These are phyloP conservation scores for Indicator maculatus DNA, from an alignment of 2,113 vertebrate species.

Conservation along the genomic window DNA sequence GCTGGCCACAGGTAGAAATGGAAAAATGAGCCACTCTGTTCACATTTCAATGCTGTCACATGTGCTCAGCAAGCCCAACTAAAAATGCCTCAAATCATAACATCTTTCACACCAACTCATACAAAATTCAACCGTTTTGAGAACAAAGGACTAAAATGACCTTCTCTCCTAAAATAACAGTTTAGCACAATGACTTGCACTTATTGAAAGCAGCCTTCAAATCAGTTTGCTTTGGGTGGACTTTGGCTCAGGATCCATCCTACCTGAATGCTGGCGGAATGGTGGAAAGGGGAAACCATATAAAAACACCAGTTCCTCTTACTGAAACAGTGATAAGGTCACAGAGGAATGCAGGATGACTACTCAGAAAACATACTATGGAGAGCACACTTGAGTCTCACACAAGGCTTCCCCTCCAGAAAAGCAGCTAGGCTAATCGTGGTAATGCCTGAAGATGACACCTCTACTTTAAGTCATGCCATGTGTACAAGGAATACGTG, in stretches of 20 bases:
- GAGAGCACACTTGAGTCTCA: background rate
- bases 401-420: background rate
- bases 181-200: background rate
- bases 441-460: background rate
- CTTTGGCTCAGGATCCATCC: background rate
- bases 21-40: background rate
- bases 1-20: background rate
- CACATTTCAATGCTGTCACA: background rate
- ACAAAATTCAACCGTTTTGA: background rate
- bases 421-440: background rate
- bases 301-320: background rate
- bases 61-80: background rate
- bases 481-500: background rate
- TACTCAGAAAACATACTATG: background rate
- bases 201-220: background rate
- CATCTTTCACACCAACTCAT: background rate
- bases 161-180: background rate
- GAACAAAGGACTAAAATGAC: background rate
- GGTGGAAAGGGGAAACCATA: background rate
- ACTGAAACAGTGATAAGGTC: background rate
- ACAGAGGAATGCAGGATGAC: background rate
- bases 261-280: background rate
- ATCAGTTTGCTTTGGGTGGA: background rate
- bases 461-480: background rate
- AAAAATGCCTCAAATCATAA: background rate